A percentile compares a stretch with the other conserved stretches of the same genome.
Evolutionary conservation across 2,113 vertebrate species (phyloP).

Genomic region (Tretioscincus oriximinensis): DNA sequence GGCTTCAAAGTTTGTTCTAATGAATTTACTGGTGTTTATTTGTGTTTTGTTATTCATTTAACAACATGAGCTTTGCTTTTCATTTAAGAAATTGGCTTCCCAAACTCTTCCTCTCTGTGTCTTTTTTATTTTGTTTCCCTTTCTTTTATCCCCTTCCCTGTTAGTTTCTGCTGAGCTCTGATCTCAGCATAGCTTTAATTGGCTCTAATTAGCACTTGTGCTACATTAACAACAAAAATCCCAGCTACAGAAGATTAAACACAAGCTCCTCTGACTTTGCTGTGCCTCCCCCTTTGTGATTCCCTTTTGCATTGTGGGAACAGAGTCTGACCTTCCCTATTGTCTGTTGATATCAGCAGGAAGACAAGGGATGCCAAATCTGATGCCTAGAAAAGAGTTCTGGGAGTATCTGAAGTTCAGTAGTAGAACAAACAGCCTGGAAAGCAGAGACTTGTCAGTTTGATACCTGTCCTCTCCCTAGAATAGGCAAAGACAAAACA

Average conservation of each 20-base stretch:
- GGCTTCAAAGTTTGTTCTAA: not conserved
- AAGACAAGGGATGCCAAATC: not conserved
- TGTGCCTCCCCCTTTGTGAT: not conserved
- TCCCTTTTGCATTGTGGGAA: not conserved
- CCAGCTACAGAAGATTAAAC: slow-evolving; percentile 22
- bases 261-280: slow-evolving; percentile 1
- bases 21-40: not conserved
- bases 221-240: slow-evolving; percentile 46
- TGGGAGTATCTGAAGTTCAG: no score
- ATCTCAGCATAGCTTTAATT: slow-evolving; percentile 59
- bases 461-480: no score
- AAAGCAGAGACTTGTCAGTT: no score
- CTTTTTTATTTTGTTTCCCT: slow-evolving; percentile 48
- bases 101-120: slow-evolving; percentile 40
- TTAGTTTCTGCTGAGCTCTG: slow-evolving; percentile 52
- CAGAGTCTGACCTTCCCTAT: not conserved
- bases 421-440: no score
- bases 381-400: no score
- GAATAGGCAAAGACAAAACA: no score
- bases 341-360: not conserved
- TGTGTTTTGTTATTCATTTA: slow-evolving; percentile 51
- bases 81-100: slow-evolving; percentile 49
- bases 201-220: slow-evolving; percentile 59
- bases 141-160: not conserved
- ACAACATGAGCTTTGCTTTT: slow-evolving; percentile 51